These are phyloP conservation scores for Hypomecis atomaria DNA, from an alignment of 2,888 invertebrate genomes.

Conservation along the genomic window DNA sequence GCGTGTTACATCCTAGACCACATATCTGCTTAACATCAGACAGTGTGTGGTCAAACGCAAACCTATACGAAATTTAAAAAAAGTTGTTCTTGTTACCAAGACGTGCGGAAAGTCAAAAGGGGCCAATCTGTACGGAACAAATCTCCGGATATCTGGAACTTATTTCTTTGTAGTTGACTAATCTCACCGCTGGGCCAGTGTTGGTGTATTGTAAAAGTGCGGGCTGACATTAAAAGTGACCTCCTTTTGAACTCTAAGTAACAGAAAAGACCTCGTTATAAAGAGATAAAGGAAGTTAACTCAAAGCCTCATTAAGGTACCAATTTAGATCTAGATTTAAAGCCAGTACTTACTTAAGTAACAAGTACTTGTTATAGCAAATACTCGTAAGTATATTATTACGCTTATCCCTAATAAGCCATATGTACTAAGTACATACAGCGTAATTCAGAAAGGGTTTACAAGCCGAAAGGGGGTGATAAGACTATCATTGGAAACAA, in stretches of 20 bases:
- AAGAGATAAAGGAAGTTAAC: conserved; percentile 14
- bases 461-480: no score
- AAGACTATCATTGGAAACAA: no score
- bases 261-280: conserved; percentile 15
- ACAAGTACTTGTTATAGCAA: not conserved
- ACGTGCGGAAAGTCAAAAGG: not conserved
- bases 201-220: no score
- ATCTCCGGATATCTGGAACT: conserved; percentile 5
- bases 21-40: no score
- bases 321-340: conserved; percentile 2
- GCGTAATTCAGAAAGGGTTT: no score
- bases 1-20: no score
- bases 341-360: not conserved
- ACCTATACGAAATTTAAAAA: no score
- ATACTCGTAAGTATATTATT: no score
- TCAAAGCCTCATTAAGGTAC: not conserved
- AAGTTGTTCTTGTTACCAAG: not conserved
- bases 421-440: no score
- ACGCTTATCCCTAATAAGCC: no score
- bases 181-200: conserved; percentile 6
- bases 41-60: no score
- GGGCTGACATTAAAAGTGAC: conserved; percentile 33
- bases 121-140: no score
- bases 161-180: conserved; percentile 30
- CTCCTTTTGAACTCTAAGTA: conserved; percentile 20